These are phyloP conservation scores for Hedychridium roseum DNA, from an alignment of 2,888 invertebrate genomes.

Conservation along the genomic window DNA sequence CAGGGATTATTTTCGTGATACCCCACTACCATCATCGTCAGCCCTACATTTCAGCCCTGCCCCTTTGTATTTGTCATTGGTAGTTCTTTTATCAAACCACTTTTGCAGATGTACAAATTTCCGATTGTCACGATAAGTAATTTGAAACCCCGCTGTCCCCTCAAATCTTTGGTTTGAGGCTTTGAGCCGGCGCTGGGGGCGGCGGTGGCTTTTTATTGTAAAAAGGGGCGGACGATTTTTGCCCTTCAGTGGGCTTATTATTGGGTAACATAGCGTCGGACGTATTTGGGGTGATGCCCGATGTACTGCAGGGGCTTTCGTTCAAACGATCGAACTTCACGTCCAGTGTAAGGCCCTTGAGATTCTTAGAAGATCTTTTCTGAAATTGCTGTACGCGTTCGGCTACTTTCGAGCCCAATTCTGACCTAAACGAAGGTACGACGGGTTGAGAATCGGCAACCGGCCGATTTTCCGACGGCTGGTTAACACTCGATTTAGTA, in stretches of 20 bases:
- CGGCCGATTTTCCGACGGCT: no score
- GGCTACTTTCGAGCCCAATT: conserved; percentile 44
- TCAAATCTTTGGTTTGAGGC: conserved; percentile 52
- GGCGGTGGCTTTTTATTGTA: conserved; percentile 60
- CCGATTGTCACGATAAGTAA: no score
- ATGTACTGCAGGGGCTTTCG: conserved; percentile 46
- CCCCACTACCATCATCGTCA: no score
- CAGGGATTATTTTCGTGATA: no score
- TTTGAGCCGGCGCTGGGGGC: conserved; percentile 54
- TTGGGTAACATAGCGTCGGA: conserved; percentile 26
- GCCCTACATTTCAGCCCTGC: no score
- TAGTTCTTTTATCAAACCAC: no score
- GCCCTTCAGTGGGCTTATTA: conserved; percentile 4
- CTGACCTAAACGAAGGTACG: conserved; percentile 26
- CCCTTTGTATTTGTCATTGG: no score
- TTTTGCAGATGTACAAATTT: no score
- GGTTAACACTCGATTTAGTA: conserved; percentile 2
- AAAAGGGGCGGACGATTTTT: conserved; percentile 33
- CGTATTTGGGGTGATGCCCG: conserved; percentile 29
- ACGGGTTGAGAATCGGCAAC: no score
- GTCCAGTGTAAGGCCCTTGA: conserved; percentile 50
- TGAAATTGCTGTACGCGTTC: conserved; percentile 51
- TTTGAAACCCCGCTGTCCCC: no score
- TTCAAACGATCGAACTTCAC: conserved; percentile 47
- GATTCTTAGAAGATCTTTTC: conserved; percentile 45